Conservation (phyloP, 1,140 invertebrate species). For the Pollicipes pollicipes region DNA sequence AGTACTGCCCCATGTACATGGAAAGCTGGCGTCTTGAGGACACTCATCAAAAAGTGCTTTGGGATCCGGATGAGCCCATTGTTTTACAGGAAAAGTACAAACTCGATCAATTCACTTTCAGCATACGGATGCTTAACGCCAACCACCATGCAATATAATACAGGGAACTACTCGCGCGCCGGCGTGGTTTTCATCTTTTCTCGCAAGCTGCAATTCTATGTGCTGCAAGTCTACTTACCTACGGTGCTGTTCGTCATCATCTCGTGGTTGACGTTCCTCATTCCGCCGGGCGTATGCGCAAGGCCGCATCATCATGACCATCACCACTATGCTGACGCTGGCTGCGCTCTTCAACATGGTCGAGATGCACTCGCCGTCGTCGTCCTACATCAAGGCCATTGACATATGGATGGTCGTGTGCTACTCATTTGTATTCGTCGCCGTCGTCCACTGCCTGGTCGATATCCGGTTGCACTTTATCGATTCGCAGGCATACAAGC, state of each 20-base stretch:
- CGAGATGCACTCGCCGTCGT: constrained; percentile 17
- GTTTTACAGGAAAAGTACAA: background rate
- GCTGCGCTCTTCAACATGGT: background rate
- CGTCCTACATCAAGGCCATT: constrained; percentile 43
- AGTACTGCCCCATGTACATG: background rate
- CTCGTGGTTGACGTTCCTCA: constrained; percentile 19
- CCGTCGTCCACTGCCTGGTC: constrained; percentile 50
- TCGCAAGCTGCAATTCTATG: constrained; percentile 16
- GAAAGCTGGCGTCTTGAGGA: background rate
- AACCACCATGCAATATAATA: background rate
- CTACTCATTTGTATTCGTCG: constrained; percentile 48
- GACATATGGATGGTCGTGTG: constrained; percentile 53
- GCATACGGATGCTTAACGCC: background rate
- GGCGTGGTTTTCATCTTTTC: constrained; percentile 8
- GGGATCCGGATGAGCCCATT: background rate
- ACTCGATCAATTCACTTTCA: background rate
- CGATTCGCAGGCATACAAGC: background rate
- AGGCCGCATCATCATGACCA: constrained; percentile 18
- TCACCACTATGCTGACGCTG: constrained; percentile 17
- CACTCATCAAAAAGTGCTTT: background rate
- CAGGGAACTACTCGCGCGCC: background rate
- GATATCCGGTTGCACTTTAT: constrained; percentile 27
- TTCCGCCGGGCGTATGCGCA: constrained; percentile 16
- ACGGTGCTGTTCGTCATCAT: constrained; percentile 18
- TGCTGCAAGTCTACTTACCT: constrained; percentile 18